These are phyloP conservation scores for Phalacrocorax aristotelis DNA, from an alignment of 2,113 vertebrate genomes.

Conservation along the genomic window DNA sequence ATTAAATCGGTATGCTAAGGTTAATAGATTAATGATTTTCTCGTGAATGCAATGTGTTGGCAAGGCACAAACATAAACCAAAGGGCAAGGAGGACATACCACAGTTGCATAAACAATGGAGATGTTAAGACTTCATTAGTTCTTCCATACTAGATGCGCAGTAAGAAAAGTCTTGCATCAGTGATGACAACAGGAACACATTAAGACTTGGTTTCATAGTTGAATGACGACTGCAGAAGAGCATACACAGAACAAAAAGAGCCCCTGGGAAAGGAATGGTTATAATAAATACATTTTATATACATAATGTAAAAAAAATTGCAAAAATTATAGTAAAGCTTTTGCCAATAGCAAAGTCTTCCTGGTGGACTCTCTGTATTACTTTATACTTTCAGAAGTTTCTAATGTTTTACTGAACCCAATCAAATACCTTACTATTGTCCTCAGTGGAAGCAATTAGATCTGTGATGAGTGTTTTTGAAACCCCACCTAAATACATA, in stretches of 20 bases:
- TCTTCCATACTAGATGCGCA: not conserved
- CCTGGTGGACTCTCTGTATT: not conserved
- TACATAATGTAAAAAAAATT: not conserved
- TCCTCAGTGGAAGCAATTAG: not conserved
- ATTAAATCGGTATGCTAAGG: constrained; percentile 36
- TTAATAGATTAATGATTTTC: constrained; percentile 68
- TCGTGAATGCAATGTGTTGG: constrained; percentile 36
- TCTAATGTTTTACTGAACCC: not conserved
- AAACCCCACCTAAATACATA: not conserved
- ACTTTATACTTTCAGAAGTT: not conserved
- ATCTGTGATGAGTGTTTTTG: not conserved
- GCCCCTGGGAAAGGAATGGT: not conserved
- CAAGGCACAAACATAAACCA: constrained; percentile 44
- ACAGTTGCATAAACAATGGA: constrained; percentile 39
- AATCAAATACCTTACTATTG: not conserved
- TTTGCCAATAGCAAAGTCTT: not conserved
- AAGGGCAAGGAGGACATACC: constrained; percentile 26
- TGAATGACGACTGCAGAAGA: not conserved
- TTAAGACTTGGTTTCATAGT: not conserved
- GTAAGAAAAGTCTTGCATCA: not conserved
- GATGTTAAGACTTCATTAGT: not conserved
- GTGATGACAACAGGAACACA: not conserved
- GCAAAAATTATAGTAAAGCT: not conserved
- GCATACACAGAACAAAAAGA: not conserved
- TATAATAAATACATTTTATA: not conserved